Evolutionary conservation across 1,140 invertebrate genomes (phyloP).

Genomic region (Centruroides vittatus): DNA sequence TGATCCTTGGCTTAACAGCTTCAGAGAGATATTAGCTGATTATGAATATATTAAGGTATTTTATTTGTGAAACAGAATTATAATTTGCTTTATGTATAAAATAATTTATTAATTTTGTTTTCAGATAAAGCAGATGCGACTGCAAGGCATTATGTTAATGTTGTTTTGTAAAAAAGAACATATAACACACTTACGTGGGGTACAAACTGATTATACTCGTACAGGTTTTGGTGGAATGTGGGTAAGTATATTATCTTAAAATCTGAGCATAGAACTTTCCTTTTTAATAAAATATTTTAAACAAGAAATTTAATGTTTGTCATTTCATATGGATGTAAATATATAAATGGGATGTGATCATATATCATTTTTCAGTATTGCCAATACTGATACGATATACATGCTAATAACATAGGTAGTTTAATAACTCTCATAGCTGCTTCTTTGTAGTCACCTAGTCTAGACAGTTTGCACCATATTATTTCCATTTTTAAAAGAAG

Average conservation of each 20-base stretch:
- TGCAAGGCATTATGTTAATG: slow-evolving; percentile 44
- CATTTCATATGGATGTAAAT: no score
- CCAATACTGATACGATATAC: no score
- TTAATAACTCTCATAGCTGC: no score
- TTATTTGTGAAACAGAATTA: neutral
- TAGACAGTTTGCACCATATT: no score
- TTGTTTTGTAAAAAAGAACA: slow-evolving; percentile 62
- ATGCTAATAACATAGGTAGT: no score
- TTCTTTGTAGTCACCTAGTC: no score
- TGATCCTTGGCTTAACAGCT: slow-evolving; percentile 65
- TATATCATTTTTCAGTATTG: no score
- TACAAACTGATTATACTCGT: slow-evolving; percentile 68
- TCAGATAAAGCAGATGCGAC: slow-evolving; percentile 18
- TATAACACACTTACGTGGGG: slow-evolving; percentile 57
- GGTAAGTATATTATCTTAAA: slow-evolving; percentile 33
- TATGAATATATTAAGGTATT: slow-evolving; percentile 56
- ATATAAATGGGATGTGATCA: no score
- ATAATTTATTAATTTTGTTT: neutral
- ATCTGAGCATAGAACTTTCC: no score
- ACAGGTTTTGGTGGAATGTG: slow-evolving; percentile 80
- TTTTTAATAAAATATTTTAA: no score
- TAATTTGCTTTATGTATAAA: neutral
- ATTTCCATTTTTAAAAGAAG: no score
- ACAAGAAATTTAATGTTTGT: no score
- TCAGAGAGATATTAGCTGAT: slow-evolving; percentile 46